These are phyloP conservation scores for Caenorhabditis angaria DNA, from an alignment of 2,888 invertebrate species.

Conservation along the genomic window DNA sequence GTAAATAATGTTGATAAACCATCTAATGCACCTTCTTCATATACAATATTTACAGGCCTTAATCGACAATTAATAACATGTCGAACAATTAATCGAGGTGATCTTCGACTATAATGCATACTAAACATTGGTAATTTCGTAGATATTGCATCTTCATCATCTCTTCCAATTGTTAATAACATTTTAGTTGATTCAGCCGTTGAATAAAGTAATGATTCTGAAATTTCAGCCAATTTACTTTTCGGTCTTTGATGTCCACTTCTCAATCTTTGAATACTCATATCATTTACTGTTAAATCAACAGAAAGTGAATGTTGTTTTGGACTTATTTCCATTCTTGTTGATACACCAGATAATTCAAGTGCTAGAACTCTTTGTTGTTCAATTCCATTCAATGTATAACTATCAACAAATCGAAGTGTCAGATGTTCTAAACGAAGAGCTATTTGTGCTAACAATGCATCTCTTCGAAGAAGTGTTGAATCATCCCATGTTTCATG, in stretches of 20 bases:
- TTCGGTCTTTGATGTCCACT: conserved; percentile 36
- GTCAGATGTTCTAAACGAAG: conserved; percentile 65
- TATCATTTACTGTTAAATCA: conserved; percentile 63
- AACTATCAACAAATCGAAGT: conserved; percentile 63
- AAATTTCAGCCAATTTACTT: conserved; percentile 29
- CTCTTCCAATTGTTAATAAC: conserved; percentile 53
- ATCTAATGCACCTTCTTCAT: conserved; percentile 60
- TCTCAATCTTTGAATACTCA: conserved; percentile 64
- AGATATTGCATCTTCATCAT: conserved; percentile 21
- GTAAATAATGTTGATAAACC: conserved; percentile 51
- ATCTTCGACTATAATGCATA: conserved; percentile 65
- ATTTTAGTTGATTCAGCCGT: conserved; percentile 52
- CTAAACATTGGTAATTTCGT: conserved; percentile 41
- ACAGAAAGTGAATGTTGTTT: conserved; percentile 64
- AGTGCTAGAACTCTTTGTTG: conserved; percentile 61
- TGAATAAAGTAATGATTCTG: conserved; percentile 46
- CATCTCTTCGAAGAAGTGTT: conserved; percentile 66
- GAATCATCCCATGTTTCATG: conserved; percentile 72
- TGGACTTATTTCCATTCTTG: conserved; percentile 65
- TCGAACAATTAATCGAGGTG: conserved; percentile 58
- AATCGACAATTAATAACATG: conserved; percentile 65
- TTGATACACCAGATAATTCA: conserved; percentile 60
- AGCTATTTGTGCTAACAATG: conserved; percentile 65
- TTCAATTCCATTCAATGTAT: conserved; percentile 38
- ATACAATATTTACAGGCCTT: conserved; percentile 67